Evolutionary conservation across 30 jellyfish, hydroid and myxozoan species (phyloP).

Genomic region (Chrysaora quinquecirrha): DNA sequence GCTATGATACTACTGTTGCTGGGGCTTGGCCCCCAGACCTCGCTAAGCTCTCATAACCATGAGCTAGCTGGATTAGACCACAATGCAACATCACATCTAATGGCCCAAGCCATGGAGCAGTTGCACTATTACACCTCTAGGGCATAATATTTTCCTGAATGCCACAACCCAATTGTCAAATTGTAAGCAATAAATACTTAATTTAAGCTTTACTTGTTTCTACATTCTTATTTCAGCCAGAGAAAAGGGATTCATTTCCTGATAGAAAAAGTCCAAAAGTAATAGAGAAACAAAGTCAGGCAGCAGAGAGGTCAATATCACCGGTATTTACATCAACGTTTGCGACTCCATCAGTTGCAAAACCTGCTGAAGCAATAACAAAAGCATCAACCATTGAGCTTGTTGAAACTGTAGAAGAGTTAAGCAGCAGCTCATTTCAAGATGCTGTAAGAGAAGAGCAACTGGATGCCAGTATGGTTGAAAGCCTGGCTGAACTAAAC

Average conservation of each 20-base stretch:
- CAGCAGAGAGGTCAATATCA: constrained; percentile 49
- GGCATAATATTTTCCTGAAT: no score
- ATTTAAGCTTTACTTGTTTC: no score
- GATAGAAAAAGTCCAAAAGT: constrained; percentile 51
- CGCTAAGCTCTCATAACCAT: no score
- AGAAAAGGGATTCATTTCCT: constrained; percentile 1
- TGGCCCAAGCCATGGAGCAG: no score
- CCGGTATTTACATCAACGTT: constrained; percentile 57
- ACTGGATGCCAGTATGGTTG: constrained; percentile 59
- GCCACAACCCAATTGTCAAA: no score
- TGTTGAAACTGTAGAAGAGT: constrained; percentile 86
- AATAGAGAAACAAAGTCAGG: constrained; percentile 30
- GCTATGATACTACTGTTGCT: no score
- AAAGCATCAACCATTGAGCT: constrained; percentile 57
- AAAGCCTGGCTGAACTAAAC: constrained; percentile 51
- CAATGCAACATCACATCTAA: no score
- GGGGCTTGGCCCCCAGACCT: no score
- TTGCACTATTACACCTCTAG: no score
- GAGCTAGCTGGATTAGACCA: no score
- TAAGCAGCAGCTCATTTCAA: constrained; percentile 63
- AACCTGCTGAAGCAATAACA: constrained; percentile 41
- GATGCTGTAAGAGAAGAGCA: constrained; percentile 56
- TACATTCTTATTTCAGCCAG: background rate
- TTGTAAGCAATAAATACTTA: no score
- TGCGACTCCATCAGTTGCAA: constrained; percentile 18